Evolutionary conservation across 1,140 invertebrate species (phyloP).

Genomic region (Temnothorax curvispinosus): DNA sequence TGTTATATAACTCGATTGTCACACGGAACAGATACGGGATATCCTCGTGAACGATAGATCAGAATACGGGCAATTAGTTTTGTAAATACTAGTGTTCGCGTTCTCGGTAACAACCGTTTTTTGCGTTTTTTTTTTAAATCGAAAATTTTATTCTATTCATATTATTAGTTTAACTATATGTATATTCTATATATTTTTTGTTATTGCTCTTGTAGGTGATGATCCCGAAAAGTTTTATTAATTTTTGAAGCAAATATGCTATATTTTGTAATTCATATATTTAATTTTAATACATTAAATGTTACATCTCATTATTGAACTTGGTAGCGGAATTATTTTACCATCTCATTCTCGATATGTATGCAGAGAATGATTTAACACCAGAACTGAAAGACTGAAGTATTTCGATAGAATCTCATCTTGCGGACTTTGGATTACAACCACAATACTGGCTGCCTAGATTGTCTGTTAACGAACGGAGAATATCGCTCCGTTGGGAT

Average conservation of each 20-base stretch:
- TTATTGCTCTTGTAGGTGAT: not conserved
- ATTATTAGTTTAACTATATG: not conserved
- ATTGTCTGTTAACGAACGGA: conserved; percentile 54
- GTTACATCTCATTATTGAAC: not conserved
- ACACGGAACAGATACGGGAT: conserved; percentile 29
- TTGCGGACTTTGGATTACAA: conserved; percentile 52
- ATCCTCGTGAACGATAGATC: conserved; percentile 35
- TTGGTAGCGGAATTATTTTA: conserved; percentile 14
- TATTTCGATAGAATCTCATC: conserved; percentile 57
- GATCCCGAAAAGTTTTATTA: not conserved
- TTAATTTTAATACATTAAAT: not conserved
- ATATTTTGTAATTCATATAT: not conserved
- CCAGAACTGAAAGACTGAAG: conserved; percentile 27
- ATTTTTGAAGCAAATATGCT: not conserved
- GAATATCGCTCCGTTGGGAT: conserved; percentile 33
- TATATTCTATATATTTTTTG: not conserved
- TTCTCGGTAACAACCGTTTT: not conserved
- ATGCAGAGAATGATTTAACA: conserved; percentile 22
- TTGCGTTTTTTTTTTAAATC: not conserved
- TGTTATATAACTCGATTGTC: conserved; percentile 49
- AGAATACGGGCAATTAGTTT: conserved; percentile 49
- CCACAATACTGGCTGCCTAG: conserved; percentile 39
- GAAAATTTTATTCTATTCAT: not conserved
- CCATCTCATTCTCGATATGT: conserved; percentile 13
- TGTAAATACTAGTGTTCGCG: conserved; percentile 13